Conservation (phyloP, 2,797 vertebrate genomes). For the Pampus argenteus region DNA sequence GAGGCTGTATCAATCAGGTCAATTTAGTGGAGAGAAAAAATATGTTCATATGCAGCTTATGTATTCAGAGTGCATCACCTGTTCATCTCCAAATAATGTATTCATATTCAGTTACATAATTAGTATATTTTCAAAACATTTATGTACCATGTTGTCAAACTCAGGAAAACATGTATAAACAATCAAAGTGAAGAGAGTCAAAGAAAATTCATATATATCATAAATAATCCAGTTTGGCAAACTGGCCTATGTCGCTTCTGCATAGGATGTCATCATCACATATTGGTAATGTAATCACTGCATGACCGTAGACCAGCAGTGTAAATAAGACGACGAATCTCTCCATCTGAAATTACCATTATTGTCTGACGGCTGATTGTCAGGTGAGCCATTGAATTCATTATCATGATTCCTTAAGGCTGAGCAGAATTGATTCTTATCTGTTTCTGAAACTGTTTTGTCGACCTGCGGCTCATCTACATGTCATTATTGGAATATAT, state of each 20-base stretch:
- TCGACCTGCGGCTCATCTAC: constrained; percentile 68
- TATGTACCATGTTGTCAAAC: constrained; percentile 3
- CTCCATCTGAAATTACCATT: constrained; percentile 58
- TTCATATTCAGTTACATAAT: background rate
- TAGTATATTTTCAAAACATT: background rate
- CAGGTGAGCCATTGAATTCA: constrained; percentile 78
- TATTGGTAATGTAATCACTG: constrained; percentile 46
- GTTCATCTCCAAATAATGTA: constrained; percentile 4
- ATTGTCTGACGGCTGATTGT: constrained; percentile 74
- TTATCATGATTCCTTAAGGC: constrained; percentile 71
- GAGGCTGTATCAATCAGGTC: background rate
- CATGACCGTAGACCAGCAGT: constrained; percentile 49
- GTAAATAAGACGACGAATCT: constrained; percentile 50
- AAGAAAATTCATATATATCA: constrained; percentile 38
- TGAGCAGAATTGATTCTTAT: constrained; percentile 76
- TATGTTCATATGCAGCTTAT: background rate
- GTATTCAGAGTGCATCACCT: background rate
- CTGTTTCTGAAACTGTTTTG: constrained; percentile 68
- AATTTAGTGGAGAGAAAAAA: background rate
- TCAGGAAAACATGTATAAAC: background rate
- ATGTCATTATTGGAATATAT: constrained; percentile 73
- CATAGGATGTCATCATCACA: constrained; percentile 45
- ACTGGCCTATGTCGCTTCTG: constrained; percentile 11
- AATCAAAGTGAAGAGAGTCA: constrained; percentile 14
- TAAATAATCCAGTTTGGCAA: constrained; percentile 40